Base-by-base conservation (phyloP, 2,888 invertebrate genomes). In the Gymnosoma rotundatum region DNA sequence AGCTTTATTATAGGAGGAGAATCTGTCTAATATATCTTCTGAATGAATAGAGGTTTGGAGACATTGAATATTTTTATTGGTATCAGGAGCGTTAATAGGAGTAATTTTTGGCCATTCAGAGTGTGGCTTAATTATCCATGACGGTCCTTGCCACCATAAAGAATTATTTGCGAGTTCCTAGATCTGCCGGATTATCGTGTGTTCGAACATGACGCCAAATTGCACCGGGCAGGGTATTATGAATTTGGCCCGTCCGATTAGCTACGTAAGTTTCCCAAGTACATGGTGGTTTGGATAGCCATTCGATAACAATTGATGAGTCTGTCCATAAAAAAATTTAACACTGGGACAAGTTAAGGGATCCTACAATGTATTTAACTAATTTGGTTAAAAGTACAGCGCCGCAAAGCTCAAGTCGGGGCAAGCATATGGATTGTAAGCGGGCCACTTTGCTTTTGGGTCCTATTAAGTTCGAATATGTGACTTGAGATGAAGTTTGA, bases 311-410 rank as follows among this genome's bases (percentile, higher is more conserved):
- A 32, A 66, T 66, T n/a, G 32, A 50, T n/a, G 64, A 66, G 21
- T 70, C 70, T 16, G 58, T 45, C 70, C 70, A 58, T 9, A 70
- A 25, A 45, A n/a, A 36, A 4, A n/a, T 25, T 4, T 70, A 54
- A 7, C 14, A 20, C 4, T 18, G 16, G 14, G 52, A 14, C 2
- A 69, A 14, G 12, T 42, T 18, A 3, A 70, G 56, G 9, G 21
- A 21, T 20, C 14, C 5, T 20, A 9, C 20, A 4, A 70, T 12
- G 20, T 70, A 42, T 16, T 56, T 56, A 2, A 56, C 45, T 16
- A 32, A 56, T 14, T 54, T 75, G 63, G 75, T 42, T 5, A 81
- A 38, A 32, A 70, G 32, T 21, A 74, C 54, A 6, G 74, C 69
- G 2, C 32, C 7, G 8, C 56, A 42, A 0, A 72, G 54, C 14